These are phyloP conservation scores for Perodicticus potto DNA, from an alignment of 2,797 vertebrate genomes.

Conservation along the genomic window DNA sequence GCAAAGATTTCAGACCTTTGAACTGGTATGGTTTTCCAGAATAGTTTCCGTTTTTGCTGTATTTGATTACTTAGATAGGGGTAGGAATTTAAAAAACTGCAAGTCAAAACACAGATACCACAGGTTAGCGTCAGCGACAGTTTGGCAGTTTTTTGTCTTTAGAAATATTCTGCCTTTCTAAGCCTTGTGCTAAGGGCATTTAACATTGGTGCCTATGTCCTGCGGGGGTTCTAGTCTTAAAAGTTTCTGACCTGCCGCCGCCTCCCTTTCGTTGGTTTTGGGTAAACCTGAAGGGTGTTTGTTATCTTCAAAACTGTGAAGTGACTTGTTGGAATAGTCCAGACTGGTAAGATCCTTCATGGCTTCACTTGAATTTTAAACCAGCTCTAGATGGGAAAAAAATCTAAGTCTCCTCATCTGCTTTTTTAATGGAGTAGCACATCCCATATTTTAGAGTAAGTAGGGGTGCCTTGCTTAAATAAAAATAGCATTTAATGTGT, in stretches of 20 bases:
- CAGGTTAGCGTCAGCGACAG: slow-evolving; percentile 21
- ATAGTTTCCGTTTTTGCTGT: slow-evolving; percentile 53
- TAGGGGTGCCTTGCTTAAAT: slow-evolving; percentile 79
- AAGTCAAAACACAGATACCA: neutral
- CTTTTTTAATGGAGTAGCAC: slow-evolving; percentile 75
- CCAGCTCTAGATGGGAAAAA: slow-evolving; percentile 68
- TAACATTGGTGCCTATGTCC: slow-evolving; percentile 42
- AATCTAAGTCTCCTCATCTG: slow-evolving; percentile 60
- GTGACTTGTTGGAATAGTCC: slow-evolving; percentile 61
- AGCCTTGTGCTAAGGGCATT: slow-evolving; percentile 50
- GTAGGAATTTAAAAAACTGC: neutral
- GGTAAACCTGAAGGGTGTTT: slow-evolving; percentile 15
- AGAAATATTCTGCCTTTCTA: slow-evolving; percentile 58
- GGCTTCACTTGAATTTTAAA: slow-evolving; percentile 78
- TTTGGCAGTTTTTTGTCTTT: slow-evolving; percentile 47
- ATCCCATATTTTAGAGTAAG: slow-evolving; percentile 74
- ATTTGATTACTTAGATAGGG: slow-evolving; percentile 52
- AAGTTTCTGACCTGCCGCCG: neutral
- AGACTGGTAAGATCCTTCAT: slow-evolving; percentile 44
- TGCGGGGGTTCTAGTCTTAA: neutral
- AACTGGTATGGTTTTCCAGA: slow-evolving; percentile 52
- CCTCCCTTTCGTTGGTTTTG: neutral
- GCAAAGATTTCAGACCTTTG: slow-evolving; percentile 66
- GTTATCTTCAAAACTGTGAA: slow-evolving; percentile 64
- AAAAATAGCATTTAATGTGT: slow-evolving; percentile 70